Conservation (phyloP, 2,888 invertebrate species). For the Ptilodon capucinus region DNA sequence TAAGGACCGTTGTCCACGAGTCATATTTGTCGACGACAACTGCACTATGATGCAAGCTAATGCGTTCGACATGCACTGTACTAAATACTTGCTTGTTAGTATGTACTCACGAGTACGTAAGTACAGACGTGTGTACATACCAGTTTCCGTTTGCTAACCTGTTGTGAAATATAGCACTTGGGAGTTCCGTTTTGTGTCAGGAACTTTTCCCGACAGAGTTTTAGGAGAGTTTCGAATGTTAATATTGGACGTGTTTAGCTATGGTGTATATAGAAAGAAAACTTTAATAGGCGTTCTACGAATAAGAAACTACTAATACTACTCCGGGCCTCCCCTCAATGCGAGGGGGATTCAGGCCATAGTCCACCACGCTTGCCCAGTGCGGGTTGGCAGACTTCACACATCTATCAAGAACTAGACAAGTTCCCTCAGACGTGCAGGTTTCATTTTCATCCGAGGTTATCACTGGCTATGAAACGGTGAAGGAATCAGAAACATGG, state of each 20-base stretch:
- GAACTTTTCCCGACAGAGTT: background rate
- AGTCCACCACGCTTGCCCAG: too few species aligned
- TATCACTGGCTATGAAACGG: too few species aligned
- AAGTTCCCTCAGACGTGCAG: too few species aligned
- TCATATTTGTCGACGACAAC: slow-evolving; percentile 33
- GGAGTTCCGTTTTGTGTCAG: background rate
- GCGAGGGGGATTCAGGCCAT: too few species aligned
- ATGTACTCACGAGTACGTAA: slow-evolving; percentile 25
- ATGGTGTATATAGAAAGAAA: too few species aligned
- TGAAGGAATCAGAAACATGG: too few species aligned
- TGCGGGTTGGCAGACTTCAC: too few species aligned
- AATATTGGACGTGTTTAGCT: background rate
- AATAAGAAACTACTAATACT: too few species aligned
- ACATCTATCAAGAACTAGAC: too few species aligned
- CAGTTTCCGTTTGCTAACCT: background rate
- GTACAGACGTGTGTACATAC: background rate
- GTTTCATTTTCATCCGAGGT: too few species aligned
- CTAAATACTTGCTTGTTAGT: slow-evolving; percentile 31
- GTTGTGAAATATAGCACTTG: background rate
- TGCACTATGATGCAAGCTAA: slow-evolving; percentile 37
- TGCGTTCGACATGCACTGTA: slow-evolving; percentile 26
- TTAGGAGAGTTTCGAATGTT: background rate
- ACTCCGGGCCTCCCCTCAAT: too few species aligned
- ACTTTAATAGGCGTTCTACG: too few species aligned
- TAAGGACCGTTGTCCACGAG: slow-evolving; percentile 24